Conservation (phyloP, 2,888 invertebrate genomes). For the Spilosoma lubricipeda region DNA sequence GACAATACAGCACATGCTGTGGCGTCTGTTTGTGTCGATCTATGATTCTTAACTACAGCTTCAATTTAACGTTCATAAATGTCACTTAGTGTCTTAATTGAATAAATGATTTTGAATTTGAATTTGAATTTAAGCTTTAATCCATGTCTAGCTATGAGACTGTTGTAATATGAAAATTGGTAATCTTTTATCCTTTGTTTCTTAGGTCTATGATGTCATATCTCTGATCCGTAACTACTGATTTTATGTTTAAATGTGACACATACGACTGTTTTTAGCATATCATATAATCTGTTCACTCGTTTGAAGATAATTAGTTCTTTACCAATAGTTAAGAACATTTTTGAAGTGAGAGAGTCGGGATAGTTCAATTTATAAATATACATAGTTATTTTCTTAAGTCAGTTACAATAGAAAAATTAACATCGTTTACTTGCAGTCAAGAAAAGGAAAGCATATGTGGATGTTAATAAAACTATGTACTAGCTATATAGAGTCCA, state of each 20-base stretch:
- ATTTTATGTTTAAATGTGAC: not conserved
- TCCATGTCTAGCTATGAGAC: not conserved
- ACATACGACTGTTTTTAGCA: not conserved
- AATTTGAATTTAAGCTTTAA: too few relatives aligned
- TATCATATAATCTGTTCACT: not conserved
- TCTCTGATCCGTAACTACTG: not conserved
- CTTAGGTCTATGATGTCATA: not conserved
- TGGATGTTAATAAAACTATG: not conserved
- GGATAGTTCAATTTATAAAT: not conserved
- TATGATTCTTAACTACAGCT: too few relatives aligned
- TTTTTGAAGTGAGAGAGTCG: not conserved
- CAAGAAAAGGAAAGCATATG: too few relatives aligned
- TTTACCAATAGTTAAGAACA: not conserved
- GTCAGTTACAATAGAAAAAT: too few relatives aligned
- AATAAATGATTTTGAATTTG: too few relatives aligned
- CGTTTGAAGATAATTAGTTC: not conserved
- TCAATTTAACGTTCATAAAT: too few relatives aligned
- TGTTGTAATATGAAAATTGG: not conserved
- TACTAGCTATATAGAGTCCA: not conserved
- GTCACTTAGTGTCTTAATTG: too few relatives aligned
- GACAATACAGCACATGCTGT: too few relatives aligned
- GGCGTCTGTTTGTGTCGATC: too few relatives aligned
- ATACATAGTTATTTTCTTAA: too few relatives aligned
- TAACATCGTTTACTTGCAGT: not conserved
- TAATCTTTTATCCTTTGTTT: not conserved